Evolutionary conservation across 64 coral and sea anemone species (phyloP), one percentile per base, ranked within the genome.

Genomic region (Actinia tenebrosa): DNA sequence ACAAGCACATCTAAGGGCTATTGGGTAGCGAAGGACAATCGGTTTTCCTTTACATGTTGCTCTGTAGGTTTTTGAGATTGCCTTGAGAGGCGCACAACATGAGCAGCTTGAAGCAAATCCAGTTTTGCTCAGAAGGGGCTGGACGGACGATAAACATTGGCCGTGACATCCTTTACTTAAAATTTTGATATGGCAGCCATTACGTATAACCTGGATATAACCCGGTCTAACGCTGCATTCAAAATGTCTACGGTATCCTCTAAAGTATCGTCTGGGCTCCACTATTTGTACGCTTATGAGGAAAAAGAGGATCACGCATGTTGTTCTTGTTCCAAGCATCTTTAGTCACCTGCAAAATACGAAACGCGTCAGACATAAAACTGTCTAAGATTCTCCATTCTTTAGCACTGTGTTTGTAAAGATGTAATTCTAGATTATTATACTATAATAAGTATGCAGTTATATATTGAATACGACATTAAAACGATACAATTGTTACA

Each of bases 51-150:
- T 22, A 71, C 94, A 96, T 13, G 10, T 16, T 7, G 68, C 10
- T 56, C 46, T 19, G 7, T 55, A 75, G 56, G 85, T 89, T 45
- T 54, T 85, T 11, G 84, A 52, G 16, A 42, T 56, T 60, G 64
- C 56, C 84, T 86, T 53, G 27, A 93, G 87, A 17, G 94, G 94
- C n/a, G 91, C 88, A 86, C 94, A 97, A 50, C 94, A 97, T 19
- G 91, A 90, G 62, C 94, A 97, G 77, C 91, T 97, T 22, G 91
- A 88, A 19, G 94, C 94, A 91, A 97, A 88, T 19, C 94, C 94
- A 50, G 60, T 61, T 60, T 89, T 88, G 86, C 87, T 8, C 68
- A 88, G 77, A 84, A 93, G 88, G 30, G 94, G 92, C 83, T 83
- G 92, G 16, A 90, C 88, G 23, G 94, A 97, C 8, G 94, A 97